These are phyloP conservation scores for Drosophila emarginata DNA, from an alignment of 2,888 invertebrate genomes.

Conservation along the genomic window DNA sequence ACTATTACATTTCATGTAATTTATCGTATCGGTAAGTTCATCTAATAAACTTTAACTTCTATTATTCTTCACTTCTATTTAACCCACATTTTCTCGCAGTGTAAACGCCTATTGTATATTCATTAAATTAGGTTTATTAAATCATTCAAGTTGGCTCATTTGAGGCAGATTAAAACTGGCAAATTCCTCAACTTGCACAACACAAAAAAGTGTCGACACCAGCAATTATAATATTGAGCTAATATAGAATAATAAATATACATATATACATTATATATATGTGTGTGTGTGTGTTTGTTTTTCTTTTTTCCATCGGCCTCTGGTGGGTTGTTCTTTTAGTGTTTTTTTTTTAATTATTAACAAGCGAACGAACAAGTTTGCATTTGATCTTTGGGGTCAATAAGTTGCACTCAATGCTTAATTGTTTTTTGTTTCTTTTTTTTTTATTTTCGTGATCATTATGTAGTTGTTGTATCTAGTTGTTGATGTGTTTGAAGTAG, in stretches of 20 bases:
- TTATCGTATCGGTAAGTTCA: too few species aligned
- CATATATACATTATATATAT: background rate
- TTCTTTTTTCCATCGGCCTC: background rate
- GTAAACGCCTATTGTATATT: background rate
- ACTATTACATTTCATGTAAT: too few species aligned
- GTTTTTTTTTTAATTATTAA: conserved; percentile 56
- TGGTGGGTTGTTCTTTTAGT: background rate
- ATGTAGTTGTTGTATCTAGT: background rate
- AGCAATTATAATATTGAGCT: conserved; percentile 59
- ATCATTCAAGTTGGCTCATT: conserved; percentile 4
- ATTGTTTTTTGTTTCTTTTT: conserved; percentile 52
- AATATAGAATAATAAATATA: conserved; percentile 27
- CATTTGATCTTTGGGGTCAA: conserved; percentile 77
- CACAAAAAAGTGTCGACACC: conserved; percentile 56
- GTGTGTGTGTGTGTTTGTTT: background rate
- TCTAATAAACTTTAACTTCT: too few species aligned
- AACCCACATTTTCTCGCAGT: background rate
- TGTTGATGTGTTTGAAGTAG: conserved; percentile 28
- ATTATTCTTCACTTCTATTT: too few species aligned
- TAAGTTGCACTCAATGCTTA: conserved; percentile 68
- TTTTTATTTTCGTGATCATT: background rate
- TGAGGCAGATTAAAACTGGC: conserved; percentile 19
- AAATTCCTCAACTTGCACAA: conserved; percentile 8
- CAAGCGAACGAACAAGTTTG: conserved; percentile 72
- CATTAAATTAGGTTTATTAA: background rate